These are phyloP conservation scores for Pseudomyrmex pallidus DNA, from an alignment of 1,140 invertebrate species.

Conservation along the genomic window DNA sequence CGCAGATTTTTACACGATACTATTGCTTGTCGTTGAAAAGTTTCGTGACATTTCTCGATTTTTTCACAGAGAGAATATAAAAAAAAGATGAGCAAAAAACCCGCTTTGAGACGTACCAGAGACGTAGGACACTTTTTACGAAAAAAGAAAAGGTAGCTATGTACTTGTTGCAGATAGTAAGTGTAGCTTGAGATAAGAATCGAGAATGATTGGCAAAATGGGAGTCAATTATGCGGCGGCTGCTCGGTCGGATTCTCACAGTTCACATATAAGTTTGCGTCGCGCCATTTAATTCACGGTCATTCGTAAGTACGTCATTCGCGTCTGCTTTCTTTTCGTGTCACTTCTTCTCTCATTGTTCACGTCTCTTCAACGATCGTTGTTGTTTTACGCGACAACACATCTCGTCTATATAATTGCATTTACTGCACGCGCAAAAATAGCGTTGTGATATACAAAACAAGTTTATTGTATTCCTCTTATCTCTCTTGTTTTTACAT, in stretches of 20 bases:
- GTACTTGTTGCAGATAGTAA: background rate
- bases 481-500: slow-evolving; percentile 26
- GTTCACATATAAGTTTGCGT: slow-evolving; percentile 1
- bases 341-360: background rate
- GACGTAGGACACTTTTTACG: too few species aligned
- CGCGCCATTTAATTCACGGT: slow-evolving; percentile 33
- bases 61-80: too few species aligned
- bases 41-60: background rate
- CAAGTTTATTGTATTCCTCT: slow-evolving; percentile 3
- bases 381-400: slow-evolving; percentile 18
- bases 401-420: slow-evolving; percentile 1
- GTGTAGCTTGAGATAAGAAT: slow-evolving; percentile 12
- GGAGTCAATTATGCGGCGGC: slow-evolving; percentile 15
- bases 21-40: background rate
- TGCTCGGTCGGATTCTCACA: slow-evolving; percentile 7
- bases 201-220: slow-evolving; percentile 14
- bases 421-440: background rate
- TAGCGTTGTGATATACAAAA: background rate
- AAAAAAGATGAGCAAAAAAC: too few species aligned
- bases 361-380: background rate
- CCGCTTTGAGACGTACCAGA: too few species aligned
- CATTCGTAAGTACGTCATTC: slow-evolving; percentile 6
- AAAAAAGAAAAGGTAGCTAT: background rate
- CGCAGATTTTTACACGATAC: background rate
- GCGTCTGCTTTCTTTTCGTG: slow-evolving; percentile 17